Evolutionary conservation across 2,797 vertebrate genomes (phyloP).

Genomic region (Notoglanidium macrostoma): DNA sequence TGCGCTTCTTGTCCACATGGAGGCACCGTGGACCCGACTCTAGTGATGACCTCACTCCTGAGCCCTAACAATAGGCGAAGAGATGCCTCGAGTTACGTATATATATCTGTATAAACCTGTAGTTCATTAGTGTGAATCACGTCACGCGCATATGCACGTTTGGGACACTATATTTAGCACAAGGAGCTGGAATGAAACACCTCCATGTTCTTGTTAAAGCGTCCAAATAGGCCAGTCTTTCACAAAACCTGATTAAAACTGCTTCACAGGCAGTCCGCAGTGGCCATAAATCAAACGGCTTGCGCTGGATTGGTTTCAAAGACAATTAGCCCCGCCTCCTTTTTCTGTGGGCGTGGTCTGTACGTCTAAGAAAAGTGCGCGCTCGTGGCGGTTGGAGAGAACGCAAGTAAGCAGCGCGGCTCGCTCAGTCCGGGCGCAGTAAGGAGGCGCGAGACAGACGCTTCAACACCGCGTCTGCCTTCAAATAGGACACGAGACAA

Average conservation of each 20-base stretch:
- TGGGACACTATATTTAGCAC: background rate
- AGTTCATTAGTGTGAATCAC: slow-evolving; percentile 5
- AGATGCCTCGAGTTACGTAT: slow-evolving; percentile 24
- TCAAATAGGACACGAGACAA: slow-evolving; percentile 1
- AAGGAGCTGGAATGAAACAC: slow-evolving; percentile 3
- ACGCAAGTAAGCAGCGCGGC: slow-evolving; percentile 83
- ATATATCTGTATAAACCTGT: background rate
- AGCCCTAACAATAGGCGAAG: slow-evolving; percentile 70
- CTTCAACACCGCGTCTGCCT: slow-evolving; percentile 55
- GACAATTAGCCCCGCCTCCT: background rate
- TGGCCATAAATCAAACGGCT: slow-evolving; percentile 37
- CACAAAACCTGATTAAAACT: slow-evolving; percentile 4
- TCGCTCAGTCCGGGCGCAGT: slow-evolving; percentile 86
- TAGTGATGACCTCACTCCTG: slow-evolving; percentile 59
- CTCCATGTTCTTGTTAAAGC: background rate
- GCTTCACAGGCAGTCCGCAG: slow-evolving; percentile 18
- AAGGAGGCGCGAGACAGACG: slow-evolving; percentile 34
- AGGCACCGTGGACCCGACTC: slow-evolving; percentile 65
- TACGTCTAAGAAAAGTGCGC: slow-evolving; percentile 26
- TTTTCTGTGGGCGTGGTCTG: slow-evolving; percentile 11
- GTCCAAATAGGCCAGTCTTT: background rate
- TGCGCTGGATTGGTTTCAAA: slow-evolving; percentile 33
- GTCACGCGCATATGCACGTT: background rate
- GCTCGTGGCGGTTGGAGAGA: slow-evolving; percentile 63
- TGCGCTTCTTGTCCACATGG: slow-evolving; percentile 62